Conservation (phyloP, 2,113 vertebrate genomes). For the Noctilio leporinus region DNA sequence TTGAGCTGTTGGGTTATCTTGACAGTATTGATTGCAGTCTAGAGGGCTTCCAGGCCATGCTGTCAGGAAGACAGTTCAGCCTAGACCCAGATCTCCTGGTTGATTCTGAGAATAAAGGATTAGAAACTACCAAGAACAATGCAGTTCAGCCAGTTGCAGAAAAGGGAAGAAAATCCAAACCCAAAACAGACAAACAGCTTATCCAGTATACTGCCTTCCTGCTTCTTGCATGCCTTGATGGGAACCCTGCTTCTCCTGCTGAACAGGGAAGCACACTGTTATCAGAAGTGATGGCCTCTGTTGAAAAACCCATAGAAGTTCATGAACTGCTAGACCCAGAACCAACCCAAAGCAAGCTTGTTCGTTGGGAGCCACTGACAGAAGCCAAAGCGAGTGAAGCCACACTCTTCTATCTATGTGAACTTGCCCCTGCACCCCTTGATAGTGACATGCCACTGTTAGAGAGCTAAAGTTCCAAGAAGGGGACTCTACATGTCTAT, state of each 20-base stretch:
- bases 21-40: no score
- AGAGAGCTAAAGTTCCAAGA: constrained; percentile 74
- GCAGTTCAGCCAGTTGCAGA: constrained; percentile 65
- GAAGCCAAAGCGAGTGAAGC: constrained; percentile 92
- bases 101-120: constrained; percentile 81
- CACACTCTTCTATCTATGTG: constrained; percentile 93
- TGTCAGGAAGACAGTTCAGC: no score
- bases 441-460: constrained; percentile 81
- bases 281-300: constrained; percentile 60
- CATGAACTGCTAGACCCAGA: constrained; percentile 83
- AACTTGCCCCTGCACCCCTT: constrained; percentile 85
- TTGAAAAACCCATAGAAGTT: constrained; percentile 76
- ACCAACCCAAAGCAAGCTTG: constrained; percentile 86
- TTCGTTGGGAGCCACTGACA: constrained; percentile 91
- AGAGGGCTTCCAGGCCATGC: no score
- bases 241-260: constrained; percentile 77
- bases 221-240: constrained; percentile 91
- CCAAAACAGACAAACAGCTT: constrained; percentile 87
- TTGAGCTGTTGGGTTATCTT: no score
- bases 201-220: constrained; percentile 94
- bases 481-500: constrained; percentile 76
- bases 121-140: constrained; percentile 78
- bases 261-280: constrained; percentile 65
- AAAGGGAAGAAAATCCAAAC: constrained; percentile 75
- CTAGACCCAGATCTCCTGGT: no score